A percentile compares a stretch with the other conserved stretches of the same genome.
Conservation (phyloP, 2,113 vertebrate genomes). For the Micromys minutus region DNA sequence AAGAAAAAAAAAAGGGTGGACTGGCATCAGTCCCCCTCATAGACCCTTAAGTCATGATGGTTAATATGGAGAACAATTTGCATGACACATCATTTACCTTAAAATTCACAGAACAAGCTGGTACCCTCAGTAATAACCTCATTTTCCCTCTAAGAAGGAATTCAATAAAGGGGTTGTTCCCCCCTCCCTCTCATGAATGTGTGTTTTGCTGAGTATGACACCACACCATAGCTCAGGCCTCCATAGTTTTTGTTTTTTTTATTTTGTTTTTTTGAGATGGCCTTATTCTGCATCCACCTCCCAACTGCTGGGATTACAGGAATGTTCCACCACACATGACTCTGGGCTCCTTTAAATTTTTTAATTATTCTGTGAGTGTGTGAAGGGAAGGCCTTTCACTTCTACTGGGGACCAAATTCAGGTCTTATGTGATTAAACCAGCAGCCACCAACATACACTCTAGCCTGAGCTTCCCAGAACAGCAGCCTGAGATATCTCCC, state of each 20-base stretch:
- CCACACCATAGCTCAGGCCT: no score
- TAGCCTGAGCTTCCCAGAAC: neutral
- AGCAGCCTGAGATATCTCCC: neutral
- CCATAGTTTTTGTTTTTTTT: neutral
- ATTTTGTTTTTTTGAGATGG: neutral
- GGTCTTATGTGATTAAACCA: neutral
- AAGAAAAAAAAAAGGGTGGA: neutral
- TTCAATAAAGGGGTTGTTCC: neutral
- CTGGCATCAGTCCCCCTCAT: neutral
- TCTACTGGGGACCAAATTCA: neutral
- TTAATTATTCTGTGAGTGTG: neutral
- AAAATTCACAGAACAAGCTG: neutral
- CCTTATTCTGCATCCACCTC: neutral
- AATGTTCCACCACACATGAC: no score
- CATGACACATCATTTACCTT: neutral
- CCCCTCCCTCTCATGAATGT: neutral
- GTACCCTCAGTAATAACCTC: neutral
- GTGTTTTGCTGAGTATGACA: neutral
- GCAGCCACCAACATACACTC: neutral
- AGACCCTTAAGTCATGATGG: neutral
- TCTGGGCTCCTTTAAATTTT: neutral
- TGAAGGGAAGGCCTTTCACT: neutral
- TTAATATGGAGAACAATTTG: neutral
- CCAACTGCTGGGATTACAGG: neutral
- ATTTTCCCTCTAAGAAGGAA: neutral